Base-by-base conservation (phyloP, 1,140 invertebrate species). In the Choristoneura fumiferana region DNA sequence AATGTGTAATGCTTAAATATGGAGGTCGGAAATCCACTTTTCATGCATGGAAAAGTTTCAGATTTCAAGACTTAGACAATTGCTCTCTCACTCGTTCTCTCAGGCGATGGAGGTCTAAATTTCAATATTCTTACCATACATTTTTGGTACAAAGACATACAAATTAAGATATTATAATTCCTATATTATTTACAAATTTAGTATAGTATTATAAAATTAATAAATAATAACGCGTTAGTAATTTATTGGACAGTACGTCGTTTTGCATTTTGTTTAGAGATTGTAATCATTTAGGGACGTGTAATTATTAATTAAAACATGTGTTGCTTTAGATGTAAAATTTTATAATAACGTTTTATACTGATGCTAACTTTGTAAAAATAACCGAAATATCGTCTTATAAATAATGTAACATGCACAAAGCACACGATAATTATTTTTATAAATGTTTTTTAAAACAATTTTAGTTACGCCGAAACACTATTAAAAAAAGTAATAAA, bases 71-170 rank as follows among this genome's bases (percentile, higher is more conserved):
- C 73, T 45, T 45, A 53, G 55, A 54, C 43, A 43, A 52, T 29
- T 55, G 60, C 63, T 65, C 29, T 62, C 12, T 18, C 34, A 56
- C 49, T 61, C 63, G 63, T 66, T 62, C 65, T 63, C 58, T 55
- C 57, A 33, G 36, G 60, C 43, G 10, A 33, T 63, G 49, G 72
- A 71, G 72, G 65, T 78, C 69, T 69, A 73, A 78, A 76, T 75
- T 73, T 66, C 65, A 73, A 73, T 71, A 59, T 70, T 69, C 65
- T 60, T 63, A 71, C 59, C 63, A 76, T 69, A 66, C 77, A 65
- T 59, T 76, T 85, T 84, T 83, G 81, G 84, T 85, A 85, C 84
- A 87, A 87, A 87, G 62, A 84, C 69, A 78, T 84, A 84, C 80
- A 82, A 84, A 84, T 71, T 84, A 81, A 85, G 76, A 77, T 79